phyloP scores from a whole-genome alignment of 2,113 vertebrate species.

The Rhinolophus sinicus region DNA sequence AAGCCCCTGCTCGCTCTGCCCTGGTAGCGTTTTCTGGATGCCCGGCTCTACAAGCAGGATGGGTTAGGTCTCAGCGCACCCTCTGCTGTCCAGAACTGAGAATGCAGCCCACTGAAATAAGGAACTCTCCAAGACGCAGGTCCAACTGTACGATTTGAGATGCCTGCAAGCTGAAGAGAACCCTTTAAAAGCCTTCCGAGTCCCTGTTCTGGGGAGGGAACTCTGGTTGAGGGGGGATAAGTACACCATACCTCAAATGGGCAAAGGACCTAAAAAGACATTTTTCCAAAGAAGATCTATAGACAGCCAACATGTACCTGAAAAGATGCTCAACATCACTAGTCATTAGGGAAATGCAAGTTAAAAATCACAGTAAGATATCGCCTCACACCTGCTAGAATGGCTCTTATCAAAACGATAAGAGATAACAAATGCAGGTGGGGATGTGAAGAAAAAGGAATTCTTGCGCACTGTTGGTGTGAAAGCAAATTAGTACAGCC shows the following conservation, averaged over 20 bases:
- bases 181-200: background rate
- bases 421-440: background rate
- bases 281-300: background rate
- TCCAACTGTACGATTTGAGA: rapidly evolving
- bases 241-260: background rate
- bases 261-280: background rate
- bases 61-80: background rate
- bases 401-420: background rate
- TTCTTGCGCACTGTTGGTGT: background rate
- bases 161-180: background rate
- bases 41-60: rapidly evolving
- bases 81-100: slow-evolving; percentile 42
- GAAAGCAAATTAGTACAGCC: background rate
- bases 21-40: background rate
- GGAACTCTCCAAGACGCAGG: background rate
- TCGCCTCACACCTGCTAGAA: background rate
- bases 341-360: background rate
- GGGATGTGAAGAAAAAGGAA: background rate
- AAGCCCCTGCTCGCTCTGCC: background rate
- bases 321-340: background rate
- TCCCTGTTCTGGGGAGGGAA: background rate
- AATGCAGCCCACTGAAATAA: background rate
- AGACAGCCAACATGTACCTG: background rate
- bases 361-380: background rate
- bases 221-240: background rate